phyloP scores from a whole-genome alignment of 1,140 invertebrate species.

The Aphelinus atriplicis region DNA sequence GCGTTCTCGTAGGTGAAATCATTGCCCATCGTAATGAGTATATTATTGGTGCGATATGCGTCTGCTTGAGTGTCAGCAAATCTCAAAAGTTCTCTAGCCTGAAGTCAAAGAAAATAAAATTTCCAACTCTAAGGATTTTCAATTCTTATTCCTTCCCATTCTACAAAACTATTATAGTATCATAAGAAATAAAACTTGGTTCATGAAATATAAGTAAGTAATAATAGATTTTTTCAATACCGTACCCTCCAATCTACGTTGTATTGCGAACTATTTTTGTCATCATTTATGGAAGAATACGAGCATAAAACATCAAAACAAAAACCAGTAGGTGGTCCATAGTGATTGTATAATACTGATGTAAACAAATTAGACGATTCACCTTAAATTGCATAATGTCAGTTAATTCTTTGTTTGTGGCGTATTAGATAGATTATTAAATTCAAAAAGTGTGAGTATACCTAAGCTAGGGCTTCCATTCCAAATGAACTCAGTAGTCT shows the following conservation, averaged over 20 bases:
- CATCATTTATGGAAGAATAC: constrained; percentile 80
- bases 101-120: constrained; percentile 44
- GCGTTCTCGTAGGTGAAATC: constrained; percentile 91
- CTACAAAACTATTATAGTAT: too few species aligned
- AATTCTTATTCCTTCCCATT: too few species aligned
- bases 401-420: background rate
- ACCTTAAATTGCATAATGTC: constrained; percentile 51
- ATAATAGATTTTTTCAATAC: background rate
- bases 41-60: constrained; percentile 73
- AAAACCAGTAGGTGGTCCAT: constrained; percentile 77
- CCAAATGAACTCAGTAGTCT: constrained; percentile 88
- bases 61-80: constrained; percentile 62
- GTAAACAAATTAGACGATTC: constrained; percentile 73
- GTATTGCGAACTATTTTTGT: constrained; percentile 73
- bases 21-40: constrained; percentile 90
- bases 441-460: constrained; percentile 43
- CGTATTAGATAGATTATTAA: background rate
- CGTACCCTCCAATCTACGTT: constrained; percentile 74
- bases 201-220: too few species aligned
- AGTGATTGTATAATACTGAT: constrained; percentile 74
- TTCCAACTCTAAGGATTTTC: too few species aligned
- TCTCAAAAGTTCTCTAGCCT: constrained; percentile 43
- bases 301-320: constrained; percentile 80
- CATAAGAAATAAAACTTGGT: too few species aligned
- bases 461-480: constrained; percentile 76